Conservation (phyloP, 2,113 vertebrate genomes). For the Ophthalmotilapia sp. region DNA sequence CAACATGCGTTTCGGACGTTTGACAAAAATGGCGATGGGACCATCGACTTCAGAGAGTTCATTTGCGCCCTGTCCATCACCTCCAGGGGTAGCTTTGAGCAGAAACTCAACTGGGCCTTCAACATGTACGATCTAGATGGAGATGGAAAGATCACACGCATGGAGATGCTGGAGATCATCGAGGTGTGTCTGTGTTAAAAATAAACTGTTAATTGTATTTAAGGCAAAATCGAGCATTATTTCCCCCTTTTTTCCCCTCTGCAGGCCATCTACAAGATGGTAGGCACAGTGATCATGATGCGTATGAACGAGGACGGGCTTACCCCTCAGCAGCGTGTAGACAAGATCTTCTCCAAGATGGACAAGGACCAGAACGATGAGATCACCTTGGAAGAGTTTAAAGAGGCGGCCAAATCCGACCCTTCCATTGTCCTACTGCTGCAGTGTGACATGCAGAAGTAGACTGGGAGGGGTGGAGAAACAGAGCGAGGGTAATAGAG, state of each 20-base stretch:
- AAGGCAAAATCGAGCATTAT: background rate
- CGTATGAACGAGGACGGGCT: conserved; percentile 97
- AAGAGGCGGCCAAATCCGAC: conserved; percentile 94
- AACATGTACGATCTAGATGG: conserved; percentile 98
- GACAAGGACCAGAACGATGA: conserved; percentile 97
- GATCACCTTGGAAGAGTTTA: conserved; percentile 96
- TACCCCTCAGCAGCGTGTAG: conserved; percentile 94
- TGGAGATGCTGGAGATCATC: conserved; percentile 96
- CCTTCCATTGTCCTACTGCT: conserved; percentile 94
- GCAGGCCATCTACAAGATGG: conserved; percentile 99
- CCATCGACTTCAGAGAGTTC: conserved; percentile 98
- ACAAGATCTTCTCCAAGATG: conserved; percentile 99
- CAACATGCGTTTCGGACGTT: conserved; percentile 97
- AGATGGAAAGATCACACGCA: conserved; percentile 92
- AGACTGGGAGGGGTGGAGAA: conserved; percentile 43
- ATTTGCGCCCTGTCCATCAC: conserved; percentile 96
- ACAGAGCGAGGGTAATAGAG: background rate
- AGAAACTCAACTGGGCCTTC: conserved; percentile 98
- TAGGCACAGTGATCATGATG: conserved; percentile 99
- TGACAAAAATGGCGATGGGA: conserved; percentile 94
- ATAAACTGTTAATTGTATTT: background rate
- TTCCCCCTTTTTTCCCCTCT: background rate
- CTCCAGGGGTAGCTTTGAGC: conserved; percentile 95
- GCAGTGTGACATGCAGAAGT: conserved; percentile 98
- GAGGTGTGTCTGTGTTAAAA: conserved; percentile 53